Base-by-base conservation (phyloP, 2,113 vertebrate species). In the Actinemys pallida region DNA sequence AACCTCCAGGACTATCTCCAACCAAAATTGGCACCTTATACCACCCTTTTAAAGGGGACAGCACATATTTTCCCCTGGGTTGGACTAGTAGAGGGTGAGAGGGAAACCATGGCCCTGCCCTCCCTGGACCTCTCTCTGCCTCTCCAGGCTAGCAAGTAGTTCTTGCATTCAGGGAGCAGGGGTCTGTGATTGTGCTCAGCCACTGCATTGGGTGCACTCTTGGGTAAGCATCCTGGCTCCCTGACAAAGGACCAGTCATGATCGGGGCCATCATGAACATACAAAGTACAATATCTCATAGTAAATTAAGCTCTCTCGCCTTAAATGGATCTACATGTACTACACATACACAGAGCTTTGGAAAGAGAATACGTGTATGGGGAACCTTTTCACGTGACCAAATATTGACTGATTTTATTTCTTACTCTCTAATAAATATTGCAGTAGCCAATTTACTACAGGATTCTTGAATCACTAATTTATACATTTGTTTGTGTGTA, bases 251-350 rank as follows among this genome's bases (percentile, higher is more conserved):
- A 29, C 27, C 10, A 59, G 17, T 81, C 49, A 25, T 35, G 3
- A 0, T 1, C 11, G 57, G 53, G 20, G 14, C 83, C 69, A 0
- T 5, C 1, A 2, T 56, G 81, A 82, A 39, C 27, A 10, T 0
- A 2, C 56, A 42, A 81, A 59, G 72, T 45, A 84, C 42, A 29
- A 78, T 78, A 45, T 78, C 42, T 76, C 6, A 45, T 76, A 76
- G 39, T 45, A 76, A 76, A 76, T 45, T 42, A 76, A 25, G 39
- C 82, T 92, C 35, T 27, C 45, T 12, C 57, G 86, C 22, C 17
- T 31, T 47, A 47, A 0, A 45, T 62, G 10, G 2, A 3, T 8
- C 11, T 24, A 3, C 57, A 69, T n/a, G 20, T 50, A 19, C 12
- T 57, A 31, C 8, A 6, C 4, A 14, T 0, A 1, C 19, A n/a